These are phyloP conservation scores for Antheraea pernyi DNA, from an alignment of 1,140 invertebrate species.

Conservation along the genomic window DNA sequence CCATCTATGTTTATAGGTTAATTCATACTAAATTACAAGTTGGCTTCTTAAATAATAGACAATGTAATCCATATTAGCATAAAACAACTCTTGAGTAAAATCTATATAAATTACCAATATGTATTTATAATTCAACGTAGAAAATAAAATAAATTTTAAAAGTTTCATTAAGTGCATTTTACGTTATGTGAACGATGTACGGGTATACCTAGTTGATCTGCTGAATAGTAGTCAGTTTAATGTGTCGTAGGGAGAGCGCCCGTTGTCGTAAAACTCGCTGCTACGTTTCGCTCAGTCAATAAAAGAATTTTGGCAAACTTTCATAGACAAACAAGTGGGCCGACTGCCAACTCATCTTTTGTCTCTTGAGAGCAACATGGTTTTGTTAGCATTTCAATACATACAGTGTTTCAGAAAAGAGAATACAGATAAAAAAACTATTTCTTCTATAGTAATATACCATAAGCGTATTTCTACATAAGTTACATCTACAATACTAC, in stretches of 20 bases:
- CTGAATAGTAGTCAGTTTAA: neutral
- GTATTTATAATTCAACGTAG: too few relatives aligned
- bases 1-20: neutral
- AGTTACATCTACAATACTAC: too few relatives aligned
- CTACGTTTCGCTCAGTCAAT: conserved; percentile 71
- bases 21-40: neutral
- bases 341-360: conserved; percentile 77
- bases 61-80: neutral
- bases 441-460: too few relatives aligned
- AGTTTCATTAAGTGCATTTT: neutral
- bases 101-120: neutral
- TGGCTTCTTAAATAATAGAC: neutral
- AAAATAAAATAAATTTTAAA: neutral
- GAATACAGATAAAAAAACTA: neutral
- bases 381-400: conserved; percentile 69
- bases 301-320: conserved; percentile 79
- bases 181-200: neutral
- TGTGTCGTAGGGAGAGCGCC: conserved; percentile 35
- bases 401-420: conserved; percentile 53
- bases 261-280: conserved; percentile 45
- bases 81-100: neutral
- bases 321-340: conserved; percentile 77
- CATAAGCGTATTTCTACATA: too few relatives aligned
- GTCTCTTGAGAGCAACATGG: conserved; percentile 71
- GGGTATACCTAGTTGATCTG: conserved; percentile 1